Base-by-base conservation (phyloP, 2,797 vertebrate genomes). In the Pogonophryne albipinna region DNA sequence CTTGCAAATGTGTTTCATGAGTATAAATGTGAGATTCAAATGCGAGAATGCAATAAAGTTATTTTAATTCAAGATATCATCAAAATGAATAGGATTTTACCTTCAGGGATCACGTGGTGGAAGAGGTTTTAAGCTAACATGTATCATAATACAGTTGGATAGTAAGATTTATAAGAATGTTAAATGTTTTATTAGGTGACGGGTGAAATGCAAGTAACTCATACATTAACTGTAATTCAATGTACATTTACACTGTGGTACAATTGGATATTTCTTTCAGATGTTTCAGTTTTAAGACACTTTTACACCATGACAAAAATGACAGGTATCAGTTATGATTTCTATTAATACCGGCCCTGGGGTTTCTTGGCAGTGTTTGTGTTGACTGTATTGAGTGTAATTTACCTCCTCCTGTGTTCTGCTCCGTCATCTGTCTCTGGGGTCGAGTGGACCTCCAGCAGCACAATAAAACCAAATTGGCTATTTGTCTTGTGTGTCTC, bases 381-480 rank as follows among this genome's bases (percentile, higher is more conserved):
- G 52, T 78, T 7, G 74, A 51, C 51, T 73, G 63, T 44, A 53
- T 58, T 20, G 70, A 69, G 66, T 50, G 67, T 84, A 62, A 64
- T 84, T 80, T 59, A 60, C 82, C 76, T 79, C 88, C 85, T 83
- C 76, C 89, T 84, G 62, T 84, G 67, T 74, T 10, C 57, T 9
- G 57, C 75, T 76, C 84, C 79, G 72, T 89, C 86, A 77, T 87
- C 79, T 68, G 74, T 85, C 80, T 83, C 83, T 53, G 70, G 83
- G 78, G 68, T 71, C 57, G 72, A 85, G 71, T 81, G 80, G 84
- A 79, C 82, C 82, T 80, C 77, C 73, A 71, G 63, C 58, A 71
- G 67, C 84, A 87, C 88, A 90, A 90, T 91, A 80, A 87, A 86
- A 85, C 60, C 79, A 74, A 82, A 82, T 71, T 78, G 79, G 74